Evolutionary conservation across 2,888 invertebrate genomes (phyloP).

Genomic region (Tupiocoris notatus): DNA sequence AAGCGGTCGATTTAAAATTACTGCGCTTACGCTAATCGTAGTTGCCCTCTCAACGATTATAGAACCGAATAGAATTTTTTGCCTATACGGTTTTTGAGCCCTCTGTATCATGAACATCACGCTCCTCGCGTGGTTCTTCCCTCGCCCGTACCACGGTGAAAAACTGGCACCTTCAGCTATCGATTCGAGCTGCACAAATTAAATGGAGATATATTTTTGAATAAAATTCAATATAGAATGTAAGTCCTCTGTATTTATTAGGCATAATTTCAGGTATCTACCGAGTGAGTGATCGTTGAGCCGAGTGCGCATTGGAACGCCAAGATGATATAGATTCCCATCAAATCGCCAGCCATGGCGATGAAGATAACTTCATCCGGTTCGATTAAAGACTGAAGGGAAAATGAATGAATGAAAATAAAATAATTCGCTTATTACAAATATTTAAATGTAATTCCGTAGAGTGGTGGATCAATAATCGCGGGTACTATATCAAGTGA

Average conservation of each 20-base stretch:
- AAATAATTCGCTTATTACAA: too few species aligned
- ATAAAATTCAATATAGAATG: too few species aligned
- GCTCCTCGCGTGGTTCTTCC: neutral
- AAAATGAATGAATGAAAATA: too few species aligned
- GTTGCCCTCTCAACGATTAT: conserved; percentile 6
- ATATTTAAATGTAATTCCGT: too few species aligned
- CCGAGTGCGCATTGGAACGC: conserved; percentile 5
- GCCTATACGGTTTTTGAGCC: conserved; percentile 1
- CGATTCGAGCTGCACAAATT: conserved; percentile 11
- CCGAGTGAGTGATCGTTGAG: conserved; percentile 11
- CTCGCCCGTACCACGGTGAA: neutral
- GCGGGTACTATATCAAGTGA: too few species aligned
- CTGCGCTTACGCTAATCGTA: neutral
- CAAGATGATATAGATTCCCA: neutral
- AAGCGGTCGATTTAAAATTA: too few species aligned
- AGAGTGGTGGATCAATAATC: too few species aligned
- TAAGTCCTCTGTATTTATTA: too few species aligned
- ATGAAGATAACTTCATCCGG: neutral
- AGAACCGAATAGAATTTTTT: neutral
- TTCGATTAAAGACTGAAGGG: conserved; percentile 4
- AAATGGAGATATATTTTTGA: neutral
- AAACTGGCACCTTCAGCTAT: neutral
- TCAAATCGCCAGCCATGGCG: neutral
- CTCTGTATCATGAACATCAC: conserved; percentile 5
- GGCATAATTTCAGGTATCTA: too few species aligned